Base-by-base conservation (phyloP, 2,797 vertebrate genomes). In the Alca torda region DNA sequence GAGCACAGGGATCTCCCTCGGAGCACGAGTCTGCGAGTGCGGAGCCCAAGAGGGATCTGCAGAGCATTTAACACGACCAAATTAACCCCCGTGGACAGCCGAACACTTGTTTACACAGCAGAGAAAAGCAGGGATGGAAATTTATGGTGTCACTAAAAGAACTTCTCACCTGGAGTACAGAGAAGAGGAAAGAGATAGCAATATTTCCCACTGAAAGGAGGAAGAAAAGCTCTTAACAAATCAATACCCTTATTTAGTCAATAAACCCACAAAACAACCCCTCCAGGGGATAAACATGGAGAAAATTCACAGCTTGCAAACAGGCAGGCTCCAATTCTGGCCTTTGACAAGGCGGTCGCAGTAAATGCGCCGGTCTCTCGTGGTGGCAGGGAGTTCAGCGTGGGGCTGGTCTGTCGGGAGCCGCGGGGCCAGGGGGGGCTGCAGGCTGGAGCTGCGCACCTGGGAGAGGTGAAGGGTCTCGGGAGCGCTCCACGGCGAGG, bases 141-240 rank as follows among this genome's bases (percentile, higher is more conserved):
- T 98, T 98, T 98, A 98, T 93, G 84, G 92, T 70, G 96, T 95
- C 43, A 80, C 93, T 96, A 95, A 97, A 93, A 97, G 95, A 97
- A 96, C 96, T 98, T 96, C 97, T 97, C 91, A 95, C 96, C 95
- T 89, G 85, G 96, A 95, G 95, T 95, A 98, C 96, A 94, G 93
- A 95, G 96, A 97, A 90, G 97, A 96, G 96, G 96, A 75, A 95
- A 97, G 95, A 97, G 87, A 90, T 87, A 96, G 95, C 94, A 96
- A 93, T 96, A 96, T 97, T 98, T 98, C 95, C 98, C 97, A 95
- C 97, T 91, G 95, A 97, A 97, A 96, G 97, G 96, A 98, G 95
- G 98, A 95, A 94, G 97, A 98, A 97, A 98, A 98, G 98, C 98
- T 99, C 98, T 99, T 98, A 98, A 98, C 95, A 97, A 98, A 99